Base-by-base conservation (phyloP, 2,113 vertebrate species). In the Seriola quinqueradiata region DNA sequence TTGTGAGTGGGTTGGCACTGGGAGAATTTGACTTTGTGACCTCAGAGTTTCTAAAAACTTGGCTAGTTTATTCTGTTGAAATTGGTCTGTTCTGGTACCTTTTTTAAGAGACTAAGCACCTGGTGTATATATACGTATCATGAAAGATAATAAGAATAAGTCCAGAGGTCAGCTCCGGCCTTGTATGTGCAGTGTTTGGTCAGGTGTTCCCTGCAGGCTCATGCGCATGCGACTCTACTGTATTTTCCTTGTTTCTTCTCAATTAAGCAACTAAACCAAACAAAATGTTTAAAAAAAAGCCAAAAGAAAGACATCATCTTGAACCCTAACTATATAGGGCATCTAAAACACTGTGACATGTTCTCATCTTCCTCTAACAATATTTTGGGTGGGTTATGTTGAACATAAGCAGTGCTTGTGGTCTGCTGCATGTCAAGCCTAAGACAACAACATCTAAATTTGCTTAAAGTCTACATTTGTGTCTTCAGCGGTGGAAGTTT, bases 401-500 rank as follows among this genome's bases (percentile, higher is more conserved):
- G 82, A 92, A 83, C 75, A 59, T 28, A 70, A 58, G 79, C 79
- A 74, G 67, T 19, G 60, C 70, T 78, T 81, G 89, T 77, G 70
- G 66, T 77, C 74, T 65, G 46, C 83, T 72, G 82, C 69, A 64
- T 75, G 63, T 32, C 67, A 85, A 89, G 86, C 89, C 90, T 87
- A 87, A 88, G 79, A 93, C 76, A 93, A 92, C 91, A 93, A 55
- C 14, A 74, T 75, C 74, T 36, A 25, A 70, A 90, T 90, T 88
- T 86, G 82, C 83, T 86, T 85, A 71, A 92, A 77, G 65, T 79
- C 81, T 68, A 70, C 84, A 50, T 91, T 92, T 94, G 90, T 93
- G 93, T 91, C 87, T 92, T 84, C 81, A 89, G 86, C 88, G 13
- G 19, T 58, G 74, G 77, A 90, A 42, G 82, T 88, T 87, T 86